Evolutionary conservation across 2,888 invertebrate species (phyloP).

Genomic region (Selenia dentaria): DNA sequence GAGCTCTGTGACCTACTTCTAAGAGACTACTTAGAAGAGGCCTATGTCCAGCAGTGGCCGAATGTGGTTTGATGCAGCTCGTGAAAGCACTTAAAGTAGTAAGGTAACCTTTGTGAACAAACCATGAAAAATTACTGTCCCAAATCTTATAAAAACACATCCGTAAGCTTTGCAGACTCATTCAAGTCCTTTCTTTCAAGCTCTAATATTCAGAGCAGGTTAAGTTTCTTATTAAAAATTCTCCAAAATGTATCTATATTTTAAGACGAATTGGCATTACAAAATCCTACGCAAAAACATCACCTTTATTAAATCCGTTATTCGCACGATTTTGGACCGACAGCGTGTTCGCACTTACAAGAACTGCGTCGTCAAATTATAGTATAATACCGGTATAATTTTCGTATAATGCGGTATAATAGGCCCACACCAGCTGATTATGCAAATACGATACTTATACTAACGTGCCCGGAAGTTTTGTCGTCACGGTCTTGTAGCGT

Average conservation of each 20-base stretch:
- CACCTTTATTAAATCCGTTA: constrained; percentile 5
- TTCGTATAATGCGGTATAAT: constrained; percentile 25
- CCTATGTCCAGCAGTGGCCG: no score
- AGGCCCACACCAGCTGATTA: constrained; percentile 30
- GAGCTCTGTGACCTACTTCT: no score
- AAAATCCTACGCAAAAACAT: constrained; percentile 1
- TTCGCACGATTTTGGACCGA: constrained; percentile 14
- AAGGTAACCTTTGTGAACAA: no score
- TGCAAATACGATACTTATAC: constrained; percentile 23
- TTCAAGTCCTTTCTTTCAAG: neutral
- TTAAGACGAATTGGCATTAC: neutral
- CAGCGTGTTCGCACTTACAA: constrained; percentile 20
- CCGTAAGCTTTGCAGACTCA: neutral
- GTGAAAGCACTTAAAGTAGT: no score
- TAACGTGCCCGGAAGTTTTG: constrained; percentile 22
- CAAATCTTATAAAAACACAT: no score
- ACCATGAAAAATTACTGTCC: no score
- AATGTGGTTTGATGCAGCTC: no score
- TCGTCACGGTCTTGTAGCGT: constrained; percentile 24
- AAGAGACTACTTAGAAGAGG: no score
- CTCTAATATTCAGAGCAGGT: neutral
- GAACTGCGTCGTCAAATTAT: constrained; percentile 19
- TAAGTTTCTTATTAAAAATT: constrained; percentile 1
- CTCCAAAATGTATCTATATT: neutral
- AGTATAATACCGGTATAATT: constrained; percentile 21